These are phyloP conservation scores for Mimas tiliae DNA, from an alignment of 2,888 invertebrate species.

Conservation along the genomic window DNA sequence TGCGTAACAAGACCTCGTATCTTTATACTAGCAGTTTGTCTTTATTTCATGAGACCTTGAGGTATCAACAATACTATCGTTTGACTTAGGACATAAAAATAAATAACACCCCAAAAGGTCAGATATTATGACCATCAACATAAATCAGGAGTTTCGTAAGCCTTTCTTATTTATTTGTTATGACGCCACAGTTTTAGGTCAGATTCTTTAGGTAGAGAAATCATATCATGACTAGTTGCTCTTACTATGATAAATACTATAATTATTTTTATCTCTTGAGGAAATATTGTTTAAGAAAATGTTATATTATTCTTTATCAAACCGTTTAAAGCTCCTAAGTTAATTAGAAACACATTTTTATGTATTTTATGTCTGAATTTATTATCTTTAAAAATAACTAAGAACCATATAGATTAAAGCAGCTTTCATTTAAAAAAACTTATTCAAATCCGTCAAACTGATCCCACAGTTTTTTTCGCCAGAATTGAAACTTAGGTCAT, in stretches of 20 bases:
- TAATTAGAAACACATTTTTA: no score
- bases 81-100: slow-evolving; percentile 48
- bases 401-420: no score
- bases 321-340: no score
- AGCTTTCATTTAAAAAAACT: no score
- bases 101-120: slow-evolving; percentile 51
- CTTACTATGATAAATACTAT: not conserved
- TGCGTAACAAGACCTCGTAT: not conserved
- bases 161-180: slow-evolving; percentile 48
- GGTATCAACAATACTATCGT: slow-evolving; percentile 44
- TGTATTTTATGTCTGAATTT: no score
- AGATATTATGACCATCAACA: slow-evolving; percentile 48
- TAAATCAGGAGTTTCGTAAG: slow-evolving; percentile 52
- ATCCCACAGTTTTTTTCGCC: no score
- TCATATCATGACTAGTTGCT: slow-evolving; percentile 5
- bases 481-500: no score
- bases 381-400: no score
- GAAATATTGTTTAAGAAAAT: no score
- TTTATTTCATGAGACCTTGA: slow-evolving; percentile 33
- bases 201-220: slow-evolving; percentile 12
- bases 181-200: slow-evolving; percentile 36
- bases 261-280: not conserved
- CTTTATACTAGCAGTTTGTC: slow-evolving; percentile 13
- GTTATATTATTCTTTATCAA: no score
- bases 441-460: no score